Conservation (phyloP, 2,888 invertebrate genomes). For the Salticus scenicus region DNA sequence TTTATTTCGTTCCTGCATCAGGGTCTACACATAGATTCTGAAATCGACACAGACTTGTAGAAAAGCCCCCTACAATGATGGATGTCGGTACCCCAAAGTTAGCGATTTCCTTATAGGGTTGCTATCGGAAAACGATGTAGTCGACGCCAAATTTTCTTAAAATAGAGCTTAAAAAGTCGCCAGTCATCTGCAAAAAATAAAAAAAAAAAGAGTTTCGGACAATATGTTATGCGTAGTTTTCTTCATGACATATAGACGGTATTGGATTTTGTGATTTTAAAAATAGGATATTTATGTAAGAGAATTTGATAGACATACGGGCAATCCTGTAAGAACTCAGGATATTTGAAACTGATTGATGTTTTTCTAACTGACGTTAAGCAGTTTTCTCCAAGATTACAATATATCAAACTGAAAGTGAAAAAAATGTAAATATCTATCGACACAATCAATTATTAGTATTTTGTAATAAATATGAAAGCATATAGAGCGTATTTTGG, state of each 20-base stretch:
- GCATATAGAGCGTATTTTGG: too few relatives aligned
- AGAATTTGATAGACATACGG: too few relatives aligned
- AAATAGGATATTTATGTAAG: not conserved
- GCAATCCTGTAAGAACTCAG: too few relatives aligned
- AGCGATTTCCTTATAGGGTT: conserved; percentile 64
- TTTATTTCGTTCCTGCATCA: conserved; percentile 28
- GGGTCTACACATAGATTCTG: conserved; percentile 49
- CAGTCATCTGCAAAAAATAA: not conserved
- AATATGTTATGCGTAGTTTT: conserved; percentile 9
- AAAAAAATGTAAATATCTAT: too few relatives aligned
- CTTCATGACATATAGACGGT: not conserved
- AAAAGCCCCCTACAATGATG: conserved; percentile 56
- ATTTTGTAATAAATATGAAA: too few relatives aligned
- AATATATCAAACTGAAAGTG: too few relatives aligned
- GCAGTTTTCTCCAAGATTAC: too few relatives aligned
- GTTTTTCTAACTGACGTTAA: too few relatives aligned
- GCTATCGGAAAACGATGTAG: conserved; percentile 42
- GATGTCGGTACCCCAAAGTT: conserved; percentile 54
- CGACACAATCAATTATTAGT: too few relatives aligned
- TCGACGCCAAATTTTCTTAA: conserved; percentile 47
- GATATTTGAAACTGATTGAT: too few relatives aligned
- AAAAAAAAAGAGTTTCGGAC: not conserved
- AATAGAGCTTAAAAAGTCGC: conserved; percentile 43
- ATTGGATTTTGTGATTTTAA: conserved; percentile 10
- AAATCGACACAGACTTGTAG: conserved; percentile 69